Evolutionary conservation across 1,140 invertebrate species (phyloP).

Genomic region (Platyscapa corneri): DNA sequence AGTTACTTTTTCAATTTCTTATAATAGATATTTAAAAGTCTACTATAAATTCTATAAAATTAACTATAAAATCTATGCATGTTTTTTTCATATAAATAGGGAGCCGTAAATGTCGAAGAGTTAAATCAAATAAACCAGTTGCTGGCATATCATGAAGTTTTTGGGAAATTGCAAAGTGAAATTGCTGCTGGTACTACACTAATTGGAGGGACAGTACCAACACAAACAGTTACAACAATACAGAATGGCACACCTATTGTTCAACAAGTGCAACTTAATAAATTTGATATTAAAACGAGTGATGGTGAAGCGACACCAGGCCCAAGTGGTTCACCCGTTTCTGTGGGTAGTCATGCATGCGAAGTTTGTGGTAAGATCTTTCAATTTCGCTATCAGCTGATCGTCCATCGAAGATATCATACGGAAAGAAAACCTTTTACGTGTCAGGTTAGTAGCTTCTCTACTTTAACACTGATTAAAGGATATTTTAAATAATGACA

Average conservation of each 20-base stretch:
- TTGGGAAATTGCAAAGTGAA: conserved; percentile 85
- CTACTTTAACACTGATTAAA: neutral
- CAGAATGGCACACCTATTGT: conserved; percentile 71
- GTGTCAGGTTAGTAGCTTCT: conserved; percentile 78
- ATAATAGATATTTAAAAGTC: too few relatives aligned
- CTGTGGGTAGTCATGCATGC: conserved; percentile 82
- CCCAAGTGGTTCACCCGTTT: conserved; percentile 73
- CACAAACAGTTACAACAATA: conserved; percentile 72
- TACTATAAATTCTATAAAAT: neutral
- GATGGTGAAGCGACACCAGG: conserved; percentile 74
- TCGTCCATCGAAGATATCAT: conserved; percentile 88
- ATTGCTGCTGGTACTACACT: conserved; percentile 72
- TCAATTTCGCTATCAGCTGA: conserved; percentile 89
- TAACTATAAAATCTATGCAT: neutral
- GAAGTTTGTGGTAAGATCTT: conserved; percentile 90
- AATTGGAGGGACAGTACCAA: conserved; percentile 73
- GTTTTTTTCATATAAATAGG: conserved; percentile 6
- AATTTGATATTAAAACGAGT: conserved; percentile 75
- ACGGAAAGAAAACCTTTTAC: conserved; percentile 89
- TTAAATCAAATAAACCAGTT: conserved; percentile 87
- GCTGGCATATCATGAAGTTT: conserved; percentile 89
- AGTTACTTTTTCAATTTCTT: too few relatives aligned
- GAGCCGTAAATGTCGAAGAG: conserved; percentile 83
- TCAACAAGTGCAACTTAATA: conserved; percentile 75
- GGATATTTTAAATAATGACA: neutral